These are phyloP conservation scores for Bombyx huttoni DNA, from an alignment of 2,888 invertebrate species.

Conservation along the genomic window DNA sequence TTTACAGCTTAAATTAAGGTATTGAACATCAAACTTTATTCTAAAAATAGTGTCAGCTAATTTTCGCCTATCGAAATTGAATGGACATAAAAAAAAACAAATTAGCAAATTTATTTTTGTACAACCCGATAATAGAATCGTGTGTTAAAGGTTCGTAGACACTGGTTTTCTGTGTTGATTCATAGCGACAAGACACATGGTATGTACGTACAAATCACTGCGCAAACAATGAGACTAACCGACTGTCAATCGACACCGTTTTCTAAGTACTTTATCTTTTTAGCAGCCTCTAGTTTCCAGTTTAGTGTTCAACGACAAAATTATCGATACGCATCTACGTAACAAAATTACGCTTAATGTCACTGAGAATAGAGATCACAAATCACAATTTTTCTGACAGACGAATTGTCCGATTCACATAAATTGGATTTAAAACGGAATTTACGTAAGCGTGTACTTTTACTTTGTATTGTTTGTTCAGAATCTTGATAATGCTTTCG, in stretches of 20 bases:
- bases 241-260: conserved; percentile 33
- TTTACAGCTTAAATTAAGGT: no score
- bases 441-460: neutral
- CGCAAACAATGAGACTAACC: conserved; percentile 29
- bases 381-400: no score
- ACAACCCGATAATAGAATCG: neutral
- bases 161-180: conserved; percentile 6
- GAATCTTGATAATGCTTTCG: neutral
- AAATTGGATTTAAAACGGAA: neutral
- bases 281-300: conserved; percentile 32
- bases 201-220: conserved; percentile 11
- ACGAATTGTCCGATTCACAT: no score
- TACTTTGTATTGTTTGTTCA: neutral
- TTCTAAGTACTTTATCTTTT: conserved; percentile 46
- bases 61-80: no score
- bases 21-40: no score
- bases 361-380: neutral
- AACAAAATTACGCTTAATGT: neutral
- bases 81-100: neutral
- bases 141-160: neutral
- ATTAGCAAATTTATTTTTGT: neutral
- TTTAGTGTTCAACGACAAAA: conserved; percentile 7
- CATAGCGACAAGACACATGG: conserved; percentile 14
- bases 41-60: no score
- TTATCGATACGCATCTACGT: neutral